Percentiles rank a stretch among this genome's conserved stretches.
phyloP scores from a whole-genome alignment of 2,797 vertebrate species.

The Lepilemur septentrionalis region DNA sequence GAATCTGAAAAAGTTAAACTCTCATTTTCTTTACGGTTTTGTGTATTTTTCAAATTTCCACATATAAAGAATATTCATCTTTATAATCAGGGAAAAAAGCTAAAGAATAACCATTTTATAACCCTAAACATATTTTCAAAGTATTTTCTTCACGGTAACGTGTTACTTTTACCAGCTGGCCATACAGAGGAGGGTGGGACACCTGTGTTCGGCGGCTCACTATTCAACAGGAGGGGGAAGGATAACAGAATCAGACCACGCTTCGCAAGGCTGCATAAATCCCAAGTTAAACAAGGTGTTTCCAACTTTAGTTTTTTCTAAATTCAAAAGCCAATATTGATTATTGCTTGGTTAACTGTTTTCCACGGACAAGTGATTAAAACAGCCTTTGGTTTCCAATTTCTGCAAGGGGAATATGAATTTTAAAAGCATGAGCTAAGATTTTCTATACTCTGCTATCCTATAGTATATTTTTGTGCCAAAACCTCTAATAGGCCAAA shows the following conservation, averaged over 20 bases:
- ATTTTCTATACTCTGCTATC: not conserved
- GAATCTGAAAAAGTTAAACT: not conserved
- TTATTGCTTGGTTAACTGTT: not conserved
- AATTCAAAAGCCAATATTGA: not conserved
- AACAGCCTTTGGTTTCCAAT: not conserved
- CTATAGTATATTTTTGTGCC: not conserved
- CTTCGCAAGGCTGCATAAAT: not conserved
- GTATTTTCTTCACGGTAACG: not conserved
- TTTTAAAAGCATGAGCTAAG: not conserved
- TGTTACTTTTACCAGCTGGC: not conserved
- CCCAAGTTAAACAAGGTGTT: not conserved
- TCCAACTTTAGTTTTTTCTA: not conserved
- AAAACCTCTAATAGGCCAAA: not conserved
- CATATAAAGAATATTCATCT: not conserved
- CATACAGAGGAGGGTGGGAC: accelerated
- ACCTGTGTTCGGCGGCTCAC: accelerated
- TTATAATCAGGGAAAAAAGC: not conserved
- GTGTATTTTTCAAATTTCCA: not conserved
- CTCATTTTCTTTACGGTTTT: not conserved
- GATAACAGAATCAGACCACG: accelerated
- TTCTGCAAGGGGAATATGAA: not conserved
- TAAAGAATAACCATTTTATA: not conserved
- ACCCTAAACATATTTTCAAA: not conserved
- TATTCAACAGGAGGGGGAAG: accelerated
- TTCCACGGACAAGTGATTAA: not conserved